phyloP scores from a whole-genome alignment of 2,113 vertebrate genomes.

The Mellivora capensis region DNA sequence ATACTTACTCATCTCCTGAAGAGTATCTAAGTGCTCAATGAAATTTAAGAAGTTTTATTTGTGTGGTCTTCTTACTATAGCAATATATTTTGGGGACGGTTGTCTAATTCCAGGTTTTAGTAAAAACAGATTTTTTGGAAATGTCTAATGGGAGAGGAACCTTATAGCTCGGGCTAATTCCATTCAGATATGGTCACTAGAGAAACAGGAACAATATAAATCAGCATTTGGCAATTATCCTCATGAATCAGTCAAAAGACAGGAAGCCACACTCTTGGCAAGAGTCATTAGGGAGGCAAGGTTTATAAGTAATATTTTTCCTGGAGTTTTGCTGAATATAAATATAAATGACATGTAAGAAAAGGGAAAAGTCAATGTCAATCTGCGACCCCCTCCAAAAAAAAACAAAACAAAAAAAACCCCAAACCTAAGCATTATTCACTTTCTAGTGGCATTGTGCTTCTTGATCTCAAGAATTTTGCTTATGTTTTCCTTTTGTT shows the following conservation, averaged over 20 bases:
- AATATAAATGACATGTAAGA: background rate
- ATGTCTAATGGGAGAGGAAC: background rate
- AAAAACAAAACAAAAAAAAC: background rate
- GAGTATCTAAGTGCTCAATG: background rate
- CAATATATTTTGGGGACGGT: background rate
- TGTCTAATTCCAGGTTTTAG: background rate
- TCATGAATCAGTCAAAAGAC: background rate
- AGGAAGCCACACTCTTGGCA: background rate
- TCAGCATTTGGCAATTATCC: background rate
- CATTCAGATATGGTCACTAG: background rate
- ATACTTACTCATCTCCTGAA: background rate
- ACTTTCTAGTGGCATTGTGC: background rate
- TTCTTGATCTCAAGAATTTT: background rate
- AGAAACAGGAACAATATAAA: background rate
- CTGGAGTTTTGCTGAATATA: background rate
- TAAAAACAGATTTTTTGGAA: background rate
- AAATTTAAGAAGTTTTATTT: background rate
- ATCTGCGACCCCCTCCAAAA: rapidly evolving
- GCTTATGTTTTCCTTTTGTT: background rate
- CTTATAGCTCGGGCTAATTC: background rate
- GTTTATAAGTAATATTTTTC: background rate
- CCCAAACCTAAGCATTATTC: background rate
- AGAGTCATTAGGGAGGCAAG: background rate
- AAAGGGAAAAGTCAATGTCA: background rate
- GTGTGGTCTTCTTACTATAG: background rate